These are phyloP conservation scores for Popillia japonica DNA, from an alignment of 1,140 invertebrate species.

Conservation along the genomic window DNA sequence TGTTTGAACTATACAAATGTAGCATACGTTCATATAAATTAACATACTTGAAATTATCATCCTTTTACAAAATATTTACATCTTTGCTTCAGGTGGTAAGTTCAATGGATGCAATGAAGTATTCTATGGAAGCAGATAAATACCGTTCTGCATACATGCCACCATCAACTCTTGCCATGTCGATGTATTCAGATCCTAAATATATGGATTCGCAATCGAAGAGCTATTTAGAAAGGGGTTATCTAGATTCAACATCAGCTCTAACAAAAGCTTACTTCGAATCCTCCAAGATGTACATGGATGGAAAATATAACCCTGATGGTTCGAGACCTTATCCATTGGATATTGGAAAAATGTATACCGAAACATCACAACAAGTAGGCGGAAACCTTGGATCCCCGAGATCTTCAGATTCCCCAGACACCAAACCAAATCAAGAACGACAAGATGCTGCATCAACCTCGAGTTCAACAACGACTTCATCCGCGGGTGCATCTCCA, in stretches of 20 bases:
- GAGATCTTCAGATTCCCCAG: slow-evolving; percentile 71
- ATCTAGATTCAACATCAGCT: slow-evolving; percentile 71
- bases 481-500: slow-evolving; percentile 71
- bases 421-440: slow-evolving; percentile 64
- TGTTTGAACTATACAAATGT: too few species aligned
- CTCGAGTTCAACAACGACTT: slow-evolving; percentile 66
- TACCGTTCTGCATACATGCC: slow-evolving; percentile 76
- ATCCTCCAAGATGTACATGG: slow-evolving; percentile 79
- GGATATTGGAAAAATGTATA: slow-evolving; percentile 77
- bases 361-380: slow-evolving; percentile 56
- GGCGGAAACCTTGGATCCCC: slow-evolving; percentile 63
- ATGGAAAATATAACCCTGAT: slow-evolving; percentile 66
- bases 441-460: slow-evolving; percentile 65
- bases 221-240: slow-evolving; percentile 73
- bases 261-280: slow-evolving; percentile 82
- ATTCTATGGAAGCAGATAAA: slow-evolving; percentile 79
- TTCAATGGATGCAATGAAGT: slow-evolving; percentile 81
- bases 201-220: slow-evolving; percentile 70
- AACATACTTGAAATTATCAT: too few species aligned
- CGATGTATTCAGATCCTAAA: slow-evolving; percentile 75
- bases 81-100: slow-evolving; percentile 60
- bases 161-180: slow-evolving; percentile 68
- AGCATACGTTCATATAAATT: too few species aligned
- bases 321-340: slow-evolving; percentile 61
- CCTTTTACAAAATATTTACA: too few species aligned